Evolutionary conservation across 2,888 invertebrate genomes (phyloP), one percentile per base, ranked within the genome.

Genomic region (Nomada fucata): DNA sequence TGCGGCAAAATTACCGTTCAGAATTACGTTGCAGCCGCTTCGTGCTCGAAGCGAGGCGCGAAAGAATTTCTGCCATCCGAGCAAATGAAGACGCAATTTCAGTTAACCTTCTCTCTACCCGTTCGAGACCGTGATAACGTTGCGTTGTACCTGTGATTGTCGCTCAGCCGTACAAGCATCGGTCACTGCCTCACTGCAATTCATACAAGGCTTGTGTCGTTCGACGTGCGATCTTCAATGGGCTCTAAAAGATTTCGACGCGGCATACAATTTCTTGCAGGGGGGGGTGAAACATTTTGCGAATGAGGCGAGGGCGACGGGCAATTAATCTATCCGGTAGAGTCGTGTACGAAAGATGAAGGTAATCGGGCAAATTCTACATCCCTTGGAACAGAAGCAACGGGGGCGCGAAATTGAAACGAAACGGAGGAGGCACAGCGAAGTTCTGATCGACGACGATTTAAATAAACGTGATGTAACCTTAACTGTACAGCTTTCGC

Each of bases 1-100:
- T n/a, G 4, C 29, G n/a, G 15, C n/a, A 18, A 18, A 29, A 67
- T 59, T 59, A 59, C 47, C 23, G 50, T 50, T 23, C 67, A 36
- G 18, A 74, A 59, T 59, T 59, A 67, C 29, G 9, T 42, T 67
- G 26, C 55, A 23, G 18, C 15, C 1, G 20, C 36, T 36, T 72
- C 53, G 53, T 23, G 26, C 11, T 13, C 23, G 63, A 23, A 72
- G 42, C 42, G 61, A 72, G 36, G n/a, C n/a, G 13, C 29, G 10
- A 65, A 55, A 53, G 53, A 44, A 72, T 44, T 26, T 15, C 18
- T 64, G 44, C 36, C 29, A 70, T 59, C 29, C 52, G 29, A 10
- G 20, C 29, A 18, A 67, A 50, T 50, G 18, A 50, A 50, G 50
- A 7, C 15, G 50, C 50, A 50, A 50, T 50, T 50, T 18, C 15